Evolutionary conservation across 2,113 vertebrate genomes (phyloP).

Genomic region (Osmerus eperlanus): DNA sequence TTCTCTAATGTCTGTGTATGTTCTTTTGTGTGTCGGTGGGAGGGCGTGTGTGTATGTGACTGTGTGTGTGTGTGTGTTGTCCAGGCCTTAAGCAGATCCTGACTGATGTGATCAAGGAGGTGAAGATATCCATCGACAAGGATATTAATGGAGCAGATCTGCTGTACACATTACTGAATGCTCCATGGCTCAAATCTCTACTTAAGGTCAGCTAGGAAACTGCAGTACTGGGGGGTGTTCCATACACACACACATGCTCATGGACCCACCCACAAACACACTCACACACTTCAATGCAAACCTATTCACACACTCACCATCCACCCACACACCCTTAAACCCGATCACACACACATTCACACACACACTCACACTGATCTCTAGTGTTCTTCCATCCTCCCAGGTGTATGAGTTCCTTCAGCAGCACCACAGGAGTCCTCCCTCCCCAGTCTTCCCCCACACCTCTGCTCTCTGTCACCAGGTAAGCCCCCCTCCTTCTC

Average conservation of each 20-base stretch:
- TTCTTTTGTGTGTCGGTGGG: not conserved
- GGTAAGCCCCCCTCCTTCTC: constrained; percentile 66
- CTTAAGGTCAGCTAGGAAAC: constrained; percentile 77
- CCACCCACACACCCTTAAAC: not conserved
- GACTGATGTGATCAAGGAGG: constrained; percentile 78
- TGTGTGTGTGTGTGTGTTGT: constrained; percentile 1
- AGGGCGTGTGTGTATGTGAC: not conserved
- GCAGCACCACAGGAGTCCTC: constrained; percentile 68
- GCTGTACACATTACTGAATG: constrained; percentile 81
- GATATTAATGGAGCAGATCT: constrained; percentile 79
- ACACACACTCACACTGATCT: not conserved
- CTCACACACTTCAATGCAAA: no score
- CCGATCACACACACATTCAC: no score
- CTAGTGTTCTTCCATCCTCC: not conserved
- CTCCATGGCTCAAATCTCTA: constrained; percentile 86
- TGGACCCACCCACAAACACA: no score
- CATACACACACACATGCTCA: no score
- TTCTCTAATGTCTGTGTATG: not conserved
- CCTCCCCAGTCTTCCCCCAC: constrained; percentile 67
- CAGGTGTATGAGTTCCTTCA: constrained; percentile 90
- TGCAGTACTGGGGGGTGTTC: no score
- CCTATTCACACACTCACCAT: not conserved
- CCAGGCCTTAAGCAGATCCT: constrained; percentile 83
- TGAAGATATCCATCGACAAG: constrained; percentile 75
- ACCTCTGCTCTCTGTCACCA: constrained; percentile 75